phyloP scores from a whole-genome alignment of 2,888 invertebrate genomes.

The Drosophila robusta region DNA sequence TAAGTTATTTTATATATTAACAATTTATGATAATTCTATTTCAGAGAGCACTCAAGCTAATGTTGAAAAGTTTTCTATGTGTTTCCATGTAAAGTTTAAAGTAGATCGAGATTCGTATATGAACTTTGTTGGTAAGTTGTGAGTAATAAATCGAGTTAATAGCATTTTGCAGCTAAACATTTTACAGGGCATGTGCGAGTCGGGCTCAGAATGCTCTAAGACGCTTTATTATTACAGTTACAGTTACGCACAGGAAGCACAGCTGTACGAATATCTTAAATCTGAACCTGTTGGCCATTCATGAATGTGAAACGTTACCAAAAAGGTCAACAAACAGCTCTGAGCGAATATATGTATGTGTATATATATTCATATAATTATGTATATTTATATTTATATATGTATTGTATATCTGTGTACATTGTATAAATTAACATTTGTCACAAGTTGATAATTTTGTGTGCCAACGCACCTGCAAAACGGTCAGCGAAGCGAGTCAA shows the following conservation, averaged over 20 bases:
- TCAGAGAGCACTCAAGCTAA: no score
- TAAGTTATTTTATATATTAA: no score
- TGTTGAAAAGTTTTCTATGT: no score
- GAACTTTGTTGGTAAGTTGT: no score
- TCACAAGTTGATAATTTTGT: slow-evolving; percentile 48
- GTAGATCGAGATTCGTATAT: no score
- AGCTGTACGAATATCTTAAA: slow-evolving; percentile 5
- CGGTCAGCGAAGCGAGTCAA: slow-evolving; percentile 19
- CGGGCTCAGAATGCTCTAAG: not conserved
- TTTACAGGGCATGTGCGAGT: slow-evolving; percentile 2
- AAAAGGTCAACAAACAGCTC: slow-evolving; percentile 73
- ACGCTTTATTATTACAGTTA: slow-evolving; percentile 23
- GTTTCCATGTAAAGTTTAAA: no score
- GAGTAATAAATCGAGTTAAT: no score
- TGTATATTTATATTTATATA: not conserved
- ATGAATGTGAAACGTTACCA: slow-evolving; percentile 44
- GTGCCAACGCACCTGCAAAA: slow-evolving; percentile 62
- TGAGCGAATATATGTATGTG: slow-evolving; percentile 21
- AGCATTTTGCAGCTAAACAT: not conserved
- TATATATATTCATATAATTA: slow-evolving; percentile 10
- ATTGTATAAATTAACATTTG: slow-evolving; percentile 46
- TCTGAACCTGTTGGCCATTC: slow-evolving; percentile 61
- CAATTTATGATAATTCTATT: no score
- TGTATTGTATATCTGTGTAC: not conserved
- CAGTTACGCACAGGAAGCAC: slow-evolving; percentile 47